Evolutionary conservation across 2,113 vertebrate genomes (phyloP).

Genomic region (Myotis davidii): DNA sequence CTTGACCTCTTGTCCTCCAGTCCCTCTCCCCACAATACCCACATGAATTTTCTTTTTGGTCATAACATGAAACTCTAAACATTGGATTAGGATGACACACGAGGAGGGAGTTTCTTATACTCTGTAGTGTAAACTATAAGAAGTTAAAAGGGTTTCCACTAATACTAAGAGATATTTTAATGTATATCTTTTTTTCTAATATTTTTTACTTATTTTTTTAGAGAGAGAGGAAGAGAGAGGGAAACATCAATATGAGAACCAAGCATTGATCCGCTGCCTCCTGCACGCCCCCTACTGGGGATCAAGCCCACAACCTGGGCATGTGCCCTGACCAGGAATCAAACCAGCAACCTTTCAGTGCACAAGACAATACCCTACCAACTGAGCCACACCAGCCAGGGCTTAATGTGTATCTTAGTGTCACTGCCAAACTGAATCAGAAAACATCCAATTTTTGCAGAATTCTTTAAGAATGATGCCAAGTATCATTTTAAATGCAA

Average conservation of each 20-base stretch:
- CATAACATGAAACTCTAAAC: neutral
- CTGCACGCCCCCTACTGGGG: too few species aligned
- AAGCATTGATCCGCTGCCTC: too few species aligned
- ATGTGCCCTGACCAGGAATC: too few species aligned
- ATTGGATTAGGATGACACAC: neutral
- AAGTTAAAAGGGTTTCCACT: neutral
- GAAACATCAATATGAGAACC: too few species aligned
- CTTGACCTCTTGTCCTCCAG: neutral
- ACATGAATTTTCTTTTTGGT: neutral
- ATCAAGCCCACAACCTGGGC: too few species aligned
- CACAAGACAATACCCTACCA: too few species aligned
- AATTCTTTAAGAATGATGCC: neutral
- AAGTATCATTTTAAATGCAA: conserved; percentile 59
- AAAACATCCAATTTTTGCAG: conserved; percentile 3
- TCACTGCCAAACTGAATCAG: neutral
- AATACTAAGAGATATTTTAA: neutral
- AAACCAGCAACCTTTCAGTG: too few species aligned
- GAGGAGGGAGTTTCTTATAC: neutral
- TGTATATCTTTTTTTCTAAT: neutral
- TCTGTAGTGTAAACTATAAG: neutral
- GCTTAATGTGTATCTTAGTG: neutral
- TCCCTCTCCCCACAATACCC: neutral
- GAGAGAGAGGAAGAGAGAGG: too few species aligned
- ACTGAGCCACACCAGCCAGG: too few species aligned
- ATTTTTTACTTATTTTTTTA: too few species aligned